Evolutionary conservation across 2,797 vertebrate genomes (phyloP), one percentile per base, ranked within the genome.

Genomic region (Argentina silus): DNA sequence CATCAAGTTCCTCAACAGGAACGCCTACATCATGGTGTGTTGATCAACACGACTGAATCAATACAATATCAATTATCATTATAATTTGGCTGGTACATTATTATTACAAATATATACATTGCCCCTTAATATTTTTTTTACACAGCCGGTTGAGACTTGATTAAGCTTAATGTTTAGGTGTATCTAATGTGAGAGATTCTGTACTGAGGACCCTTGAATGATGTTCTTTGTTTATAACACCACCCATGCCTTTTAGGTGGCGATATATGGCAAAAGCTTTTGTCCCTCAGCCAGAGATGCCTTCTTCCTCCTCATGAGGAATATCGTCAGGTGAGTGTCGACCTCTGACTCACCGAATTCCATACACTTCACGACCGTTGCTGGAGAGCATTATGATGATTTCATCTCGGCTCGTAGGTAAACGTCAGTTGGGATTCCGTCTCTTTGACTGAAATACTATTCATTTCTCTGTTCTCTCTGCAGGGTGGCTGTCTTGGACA

Each of bases 1-100:
- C 81, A 94, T 99, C 90, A 97, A 93, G 77, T 99, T 99, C 89
- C 92, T 99, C 19, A 99, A 98, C 87, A 93, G 97, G 70, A 99
- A 99, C 0, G 98, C 98, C 0, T 99, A 99, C 87, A 99, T 99
- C 89, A 99, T 98, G 98, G 98, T 99, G 79, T 92, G 94, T 3
- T 36, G 23, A 72, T 56, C 7, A 5, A 9, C 43, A 0, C 19
- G 9, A 59, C 56, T 59, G 17, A 10, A 19, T 2, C 3, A 19
- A 57, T 57, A 6, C 6, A 53, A 7, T 12, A 15, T 17, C 1
- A 6, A 6, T 53, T 14, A 2, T 14, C 2, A 9, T 57, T 19
- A 2, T 3, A 57, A 19, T 36, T 36, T 36, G 27, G 27, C 27
- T 36, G 27, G 27, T 36, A 36, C 27, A 36, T n/a, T n/a, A n/a